Base-by-base conservation (phyloP, 2,113 vertebrate genomes). In the Notiomystis cincta region DNA sequence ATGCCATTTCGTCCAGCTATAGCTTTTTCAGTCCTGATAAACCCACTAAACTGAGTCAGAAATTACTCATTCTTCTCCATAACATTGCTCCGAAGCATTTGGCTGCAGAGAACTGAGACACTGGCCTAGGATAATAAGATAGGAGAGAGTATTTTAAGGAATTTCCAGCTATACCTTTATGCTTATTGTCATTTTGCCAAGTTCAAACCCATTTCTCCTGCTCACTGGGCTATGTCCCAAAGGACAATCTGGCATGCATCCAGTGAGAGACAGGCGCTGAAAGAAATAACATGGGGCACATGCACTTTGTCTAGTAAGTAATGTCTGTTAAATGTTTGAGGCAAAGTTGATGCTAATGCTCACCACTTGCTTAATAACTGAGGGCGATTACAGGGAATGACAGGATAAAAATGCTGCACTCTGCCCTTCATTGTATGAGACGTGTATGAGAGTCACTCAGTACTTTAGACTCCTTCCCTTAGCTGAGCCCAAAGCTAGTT, bases 181-280 rank as follows among this genome's bases (percentile, higher is more conserved):
- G 73, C 95, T 97, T 77, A 92, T 62, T 85, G 94, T 95, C 62
- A 93, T 95, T 72, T 97, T 82, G 21, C 93, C 93, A 83, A 94
- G 82, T 90, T 97, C 90, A 96, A 97, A 96, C 64, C 67, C 81
- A 62, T 84, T 93, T 82, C 81, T 86, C 50, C 78, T 76, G 42
- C 81, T 95, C 15, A 8, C 35, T 88, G 83, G 62, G 80, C 81
- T 84, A 35, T 89, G 87, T 95, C 89, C 57, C 64, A 17, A 70
- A 98, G 93, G 48, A 97, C 89, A 93, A 79, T 31, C 48, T 92
- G 94, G 61, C 92, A 96, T 18, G 62, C 88, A 45, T 82, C 87
- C 75, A 77, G 13, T 47, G 30, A 97, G 87, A 90, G 72, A 70
- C 50, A 89, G 95, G 20, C 91, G 87, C 95, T 94, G 56, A 56